Evolutionary conservation across 1,140 invertebrate species (phyloP).

Genomic region (Lucilia sericata): DNA sequence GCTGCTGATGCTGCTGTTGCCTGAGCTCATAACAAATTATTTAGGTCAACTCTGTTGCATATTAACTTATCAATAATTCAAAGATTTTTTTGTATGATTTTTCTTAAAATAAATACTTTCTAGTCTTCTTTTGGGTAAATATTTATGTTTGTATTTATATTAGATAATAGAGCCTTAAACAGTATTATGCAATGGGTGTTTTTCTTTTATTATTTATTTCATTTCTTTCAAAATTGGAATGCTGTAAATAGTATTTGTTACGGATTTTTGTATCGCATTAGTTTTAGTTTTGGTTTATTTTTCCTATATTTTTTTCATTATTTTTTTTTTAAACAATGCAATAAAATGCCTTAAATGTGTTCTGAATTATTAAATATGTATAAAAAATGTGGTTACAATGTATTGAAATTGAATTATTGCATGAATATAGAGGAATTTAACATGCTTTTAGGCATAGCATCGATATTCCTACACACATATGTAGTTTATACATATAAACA

Average conservation of each 20-base stretch:
- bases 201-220: not conserved
- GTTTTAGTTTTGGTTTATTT: not conserved
- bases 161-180: not conserved
- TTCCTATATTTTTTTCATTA: not conserved
- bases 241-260: not conserved
- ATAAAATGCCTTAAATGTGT: not conserved
- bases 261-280: not conserved
- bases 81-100: slow-evolving; percentile 18
- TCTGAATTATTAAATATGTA: not conserved
- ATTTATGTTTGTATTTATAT: not conserved
- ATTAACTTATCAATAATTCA: slow-evolving; percentile 50
- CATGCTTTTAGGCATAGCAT: too few relatives aligned
- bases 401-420: too few relatives aligned
- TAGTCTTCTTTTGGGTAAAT: not conserved
- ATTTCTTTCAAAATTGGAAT: not conserved
- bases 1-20: slow-evolving; percentile 11
- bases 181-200: not conserved
- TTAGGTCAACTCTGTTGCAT: slow-evolving; percentile 48
- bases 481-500: too few relatives aligned
- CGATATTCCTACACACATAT: too few relatives aligned
- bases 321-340: not conserved
- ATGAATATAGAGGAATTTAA: too few relatives aligned
- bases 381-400: too few relatives aligned
- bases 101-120: slow-evolving; percentile 31
- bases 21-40: slow-evolving; percentile 46